Conservation (phyloP, 2,888 invertebrate species). For the Drosophila greeni region DNA sequence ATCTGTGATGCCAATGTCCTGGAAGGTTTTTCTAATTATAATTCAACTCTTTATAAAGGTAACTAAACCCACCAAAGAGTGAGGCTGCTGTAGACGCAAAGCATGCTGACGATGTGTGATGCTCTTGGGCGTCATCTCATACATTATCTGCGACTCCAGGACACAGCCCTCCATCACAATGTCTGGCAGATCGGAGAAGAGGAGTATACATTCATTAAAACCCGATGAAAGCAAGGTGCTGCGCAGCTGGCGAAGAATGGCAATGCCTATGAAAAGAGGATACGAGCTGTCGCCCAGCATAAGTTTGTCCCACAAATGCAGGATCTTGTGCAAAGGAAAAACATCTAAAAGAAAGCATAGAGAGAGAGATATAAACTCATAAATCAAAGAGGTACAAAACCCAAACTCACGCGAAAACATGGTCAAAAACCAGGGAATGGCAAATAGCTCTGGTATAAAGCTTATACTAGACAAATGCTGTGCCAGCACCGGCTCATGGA, state of each 20-base stretch:
- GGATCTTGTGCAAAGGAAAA: constrained; percentile 97
- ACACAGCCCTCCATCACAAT: constrained; percentile 97
- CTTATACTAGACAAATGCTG: constrained; percentile 94
- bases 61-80: constrained; percentile 77
- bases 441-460: constrained; percentile 97
- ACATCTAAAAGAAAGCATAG: constrained; percentile 85
- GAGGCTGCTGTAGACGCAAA: constrained; percentile 76
- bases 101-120: constrained; percentile 91
- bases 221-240: constrained; percentile 91
- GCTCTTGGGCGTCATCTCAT: constrained; percentile 88
- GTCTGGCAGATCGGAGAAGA: constrained; percentile 99
- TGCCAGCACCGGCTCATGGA: constrained; percentile 94
- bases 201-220: constrained; percentile 98
- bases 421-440: constrained; percentile 99
- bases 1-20: constrained; percentile 83
- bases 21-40: constrained; percentile 43
- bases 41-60: no score
- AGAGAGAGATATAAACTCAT: not conserved
- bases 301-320: constrained; percentile 98
- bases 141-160: constrained; percentile 91
- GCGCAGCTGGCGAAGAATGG: constrained; percentile 92
- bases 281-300: constrained; percentile 95
- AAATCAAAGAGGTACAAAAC: not conserved
- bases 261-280: constrained; percentile 96
- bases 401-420: constrained; percentile 96